These are phyloP conservation scores for Seriola quinqueradiata DNA, from an alignment of 2,113 vertebrate species.

Conservation along the genomic window DNA sequence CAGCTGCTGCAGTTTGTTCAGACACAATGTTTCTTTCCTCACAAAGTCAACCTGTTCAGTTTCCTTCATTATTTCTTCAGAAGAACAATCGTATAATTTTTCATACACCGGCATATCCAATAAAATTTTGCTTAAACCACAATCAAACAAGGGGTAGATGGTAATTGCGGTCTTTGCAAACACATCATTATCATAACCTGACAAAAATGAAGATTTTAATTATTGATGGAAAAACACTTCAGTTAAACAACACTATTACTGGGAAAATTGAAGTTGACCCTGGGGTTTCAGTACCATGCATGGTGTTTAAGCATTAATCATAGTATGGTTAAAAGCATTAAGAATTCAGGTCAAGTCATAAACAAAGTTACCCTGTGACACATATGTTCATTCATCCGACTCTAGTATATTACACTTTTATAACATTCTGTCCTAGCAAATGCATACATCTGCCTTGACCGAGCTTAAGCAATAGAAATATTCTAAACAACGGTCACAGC, in stretches of 20 bases:
- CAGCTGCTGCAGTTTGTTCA: neutral
- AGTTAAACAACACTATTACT: neutral
- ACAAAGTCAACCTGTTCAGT: neutral
- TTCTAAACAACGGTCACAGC: too few relatives aligned
- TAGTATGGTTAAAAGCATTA: neutral
- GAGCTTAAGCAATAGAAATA: neutral
- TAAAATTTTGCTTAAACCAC: neutral
- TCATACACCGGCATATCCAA: neutral
- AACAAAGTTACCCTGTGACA: neutral
- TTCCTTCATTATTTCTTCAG: neutral
- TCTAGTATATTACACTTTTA: neutral
- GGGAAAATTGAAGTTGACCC: neutral
- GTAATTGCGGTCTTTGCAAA: neutral
- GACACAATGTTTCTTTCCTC: neutral
- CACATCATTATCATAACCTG: too few relatives aligned
- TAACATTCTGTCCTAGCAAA: neutral
- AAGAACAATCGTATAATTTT: neutral
- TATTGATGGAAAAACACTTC: neutral
- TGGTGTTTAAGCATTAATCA: neutral
- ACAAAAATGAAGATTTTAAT: neutral
- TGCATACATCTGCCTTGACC: neutral
- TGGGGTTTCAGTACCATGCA: neutral
- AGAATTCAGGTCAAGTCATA: slow-evolving; percentile 7
- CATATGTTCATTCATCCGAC: neutral
- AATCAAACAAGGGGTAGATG: neutral